These are phyloP conservation scores for Gymnocheta viridis DNA, from an alignment of 2,888 invertebrate genomes.

Conservation along the genomic window DNA sequence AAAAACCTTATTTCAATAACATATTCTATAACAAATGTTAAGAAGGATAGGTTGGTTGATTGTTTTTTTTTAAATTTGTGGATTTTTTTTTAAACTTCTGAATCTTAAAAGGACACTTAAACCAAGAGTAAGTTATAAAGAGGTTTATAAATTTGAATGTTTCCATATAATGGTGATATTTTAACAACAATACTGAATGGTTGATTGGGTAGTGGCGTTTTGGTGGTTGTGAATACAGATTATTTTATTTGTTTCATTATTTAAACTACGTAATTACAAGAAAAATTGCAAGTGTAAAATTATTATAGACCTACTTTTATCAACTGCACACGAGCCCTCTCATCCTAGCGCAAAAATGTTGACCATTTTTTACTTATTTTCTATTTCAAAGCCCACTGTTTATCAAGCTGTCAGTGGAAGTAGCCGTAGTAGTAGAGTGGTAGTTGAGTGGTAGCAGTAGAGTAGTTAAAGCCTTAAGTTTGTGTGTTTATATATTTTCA, in stretches of 20 bases:
- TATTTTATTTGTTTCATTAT: conserved; percentile 43
- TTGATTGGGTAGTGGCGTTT: conserved; percentile 58
- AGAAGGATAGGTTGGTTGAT: conserved; percentile 24
- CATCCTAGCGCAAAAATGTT: conserved; percentile 62
- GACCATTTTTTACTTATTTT: conserved; percentile 42
- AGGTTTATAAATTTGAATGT: conserved; percentile 26
- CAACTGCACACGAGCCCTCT: conserved; percentile 74
- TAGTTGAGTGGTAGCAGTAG: conserved; percentile 59
- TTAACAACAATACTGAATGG: conserved; percentile 61
- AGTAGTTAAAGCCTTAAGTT: conserved; percentile 64
- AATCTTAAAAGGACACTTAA: conserved; percentile 16
- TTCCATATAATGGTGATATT: conserved; percentile 52
- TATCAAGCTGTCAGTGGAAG: conserved; percentile 61
- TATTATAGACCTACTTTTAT: conserved; percentile 71
- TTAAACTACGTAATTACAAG: conserved; percentile 57
- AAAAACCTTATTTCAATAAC: conserved; percentile 43
- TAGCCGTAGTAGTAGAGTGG: conserved; percentile 57
- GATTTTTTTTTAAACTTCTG: conserved; percentile 5
- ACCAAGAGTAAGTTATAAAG: conserved; percentile 33
- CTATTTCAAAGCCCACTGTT: conserved; percentile 56
- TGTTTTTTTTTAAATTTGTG: conserved; percentile 20
- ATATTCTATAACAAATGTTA: conserved; percentile 51
- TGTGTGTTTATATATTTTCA: conserved; percentile 47
- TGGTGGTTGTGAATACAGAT: conserved; percentile 55
- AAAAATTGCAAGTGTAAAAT: conserved; percentile 60